Evolutionary conservation across 2,888 invertebrate species (phyloP), one percentile per base, ranked within the genome.

Genomic region (Trissolcus brochymenae): DNA sequence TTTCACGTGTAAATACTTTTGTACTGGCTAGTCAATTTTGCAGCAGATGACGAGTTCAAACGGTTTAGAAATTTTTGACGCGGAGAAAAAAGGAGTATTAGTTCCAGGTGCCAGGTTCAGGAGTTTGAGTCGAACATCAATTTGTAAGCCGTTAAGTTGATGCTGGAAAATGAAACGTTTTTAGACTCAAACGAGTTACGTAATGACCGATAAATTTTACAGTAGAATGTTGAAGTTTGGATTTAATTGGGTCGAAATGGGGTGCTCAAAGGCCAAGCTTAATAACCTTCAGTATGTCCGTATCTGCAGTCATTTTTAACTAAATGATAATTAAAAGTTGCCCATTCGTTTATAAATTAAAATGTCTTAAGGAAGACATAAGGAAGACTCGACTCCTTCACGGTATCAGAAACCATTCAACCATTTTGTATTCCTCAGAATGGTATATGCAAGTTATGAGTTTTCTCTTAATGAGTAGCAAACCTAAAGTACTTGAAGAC

Each of bases 1-100:
- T 80, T 82, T 81, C 84, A 79, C 82, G 83, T 86, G 85, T 87
- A 86, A 87, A 87, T 86, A 87, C 79, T 80, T 79, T 82, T 81
- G 78, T 65, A 60, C 70, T 56, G 68, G 76, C 60, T 60, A 76
- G 62, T 72, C 59, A 59, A 76, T 80, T 81, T 71, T 53, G 62
- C 40, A 79, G 67, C 66, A 57, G 73, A 78, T 67, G 73, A 74
- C 77, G 68, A 57, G 65, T 66, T 80, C 57, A 64, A 67, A 76
- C 40, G 72, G 74, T 55, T 82, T 77, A 78, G 77, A 64, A 82
- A 82, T 80, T 84, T n/a, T 82, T 81, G 65, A 79, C 60, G 35
- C 35, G 9, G 2, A 77, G 75, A 70, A 80, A 77, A 72, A 73
- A 56, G 50, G 57, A 50, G 59, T 67, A 78, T 81, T 80, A 53